phyloP scores from a whole-genome alignment of 2,113 vertebrate species.

The Forbesichthys papilliferus region DNA sequence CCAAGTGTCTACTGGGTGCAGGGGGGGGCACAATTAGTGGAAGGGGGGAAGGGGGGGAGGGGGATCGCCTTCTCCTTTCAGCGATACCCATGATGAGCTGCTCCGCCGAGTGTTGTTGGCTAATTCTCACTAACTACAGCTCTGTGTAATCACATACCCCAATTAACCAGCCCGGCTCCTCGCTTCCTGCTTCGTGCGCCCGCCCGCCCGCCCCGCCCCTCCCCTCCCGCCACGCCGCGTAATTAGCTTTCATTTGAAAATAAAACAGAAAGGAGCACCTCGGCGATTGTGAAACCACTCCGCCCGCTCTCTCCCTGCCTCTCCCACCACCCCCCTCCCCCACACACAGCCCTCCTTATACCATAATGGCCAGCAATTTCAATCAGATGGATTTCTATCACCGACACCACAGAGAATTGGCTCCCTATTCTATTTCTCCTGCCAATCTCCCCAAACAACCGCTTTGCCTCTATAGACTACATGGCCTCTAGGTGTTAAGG shows the following conservation, averaged over 20 bases:
- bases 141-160: slow-evolving; percentile 99
- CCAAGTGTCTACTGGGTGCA: slow-evolving; percentile 67
- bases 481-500: no score
- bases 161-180: slow-evolving; percentile 93
- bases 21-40: slow-evolving; percentile 87
- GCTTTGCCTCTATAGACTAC: no score
- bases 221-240: slow-evolving; percentile 89
- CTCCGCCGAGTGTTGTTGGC: slow-evolving; percentile 93
- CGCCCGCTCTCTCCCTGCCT: slow-evolving; percentile 74
- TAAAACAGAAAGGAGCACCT: slow-evolving; percentile 91
- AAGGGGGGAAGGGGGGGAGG: slow-evolving; percentile 78
- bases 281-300: slow-evolving; percentile 92
- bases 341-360: slow-evolving; percentile 49
- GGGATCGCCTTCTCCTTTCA: slow-evolving; percentile 87
- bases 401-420: slow-evolving; percentile 93
- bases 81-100: slow-evolving; percentile 89
- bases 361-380: slow-evolving; percentile 96
- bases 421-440: slow-evolving; percentile 66
- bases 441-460: no score
- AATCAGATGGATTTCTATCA: slow-evolving; percentile 98
- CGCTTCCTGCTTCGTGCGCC: slow-evolving; percentile 78
- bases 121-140: slow-evolving; percentile 97
- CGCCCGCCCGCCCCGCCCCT: slow-evolving; percentile 15
- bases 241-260: slow-evolving; percentile 98
- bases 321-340: slow-evolving; percentile 50